These are phyloP conservation scores for Tautogolabrus adspersus DNA, from an alignment of 2,113 vertebrate genomes.

Conservation along the genomic window DNA sequence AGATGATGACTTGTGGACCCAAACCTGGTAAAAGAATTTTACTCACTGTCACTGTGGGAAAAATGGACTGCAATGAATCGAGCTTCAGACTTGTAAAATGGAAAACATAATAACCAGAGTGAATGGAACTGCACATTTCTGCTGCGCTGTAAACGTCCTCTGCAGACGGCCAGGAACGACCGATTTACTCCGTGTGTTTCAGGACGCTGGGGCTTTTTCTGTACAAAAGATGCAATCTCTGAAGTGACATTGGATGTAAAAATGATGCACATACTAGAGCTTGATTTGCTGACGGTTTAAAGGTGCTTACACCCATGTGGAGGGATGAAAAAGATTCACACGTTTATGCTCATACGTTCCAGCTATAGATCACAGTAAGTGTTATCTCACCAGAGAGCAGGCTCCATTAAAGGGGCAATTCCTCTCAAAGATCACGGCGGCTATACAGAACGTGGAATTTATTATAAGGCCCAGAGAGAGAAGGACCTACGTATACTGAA, in stretches of 20 bases:
- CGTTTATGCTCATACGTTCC: conserved; percentile 12
- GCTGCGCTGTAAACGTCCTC: conserved; percentile 26
- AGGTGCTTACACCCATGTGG: conserved; percentile 24
- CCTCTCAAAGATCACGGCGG: conserved; percentile 51
- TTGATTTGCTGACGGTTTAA: conserved; percentile 25
- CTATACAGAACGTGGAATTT: conserved; percentile 49
- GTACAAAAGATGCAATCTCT: background rate
- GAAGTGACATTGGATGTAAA: conserved; percentile 30
- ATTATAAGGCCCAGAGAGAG: conserved; percentile 2
- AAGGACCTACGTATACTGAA: conserved; percentile 40
- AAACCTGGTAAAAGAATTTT: conserved; percentile 29
- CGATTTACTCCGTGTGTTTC: conserved; percentile 47
- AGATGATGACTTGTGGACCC: conserved; percentile 41
- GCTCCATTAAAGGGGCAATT: conserved; percentile 60
- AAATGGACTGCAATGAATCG: conserved; percentile 36
- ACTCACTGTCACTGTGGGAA: conserved; percentile 8
- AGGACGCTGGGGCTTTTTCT: conserved; percentile 3
- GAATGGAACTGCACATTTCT: conserved; percentile 34
- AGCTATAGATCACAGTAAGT: conserved; percentile 58
- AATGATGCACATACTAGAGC: conserved; percentile 4
- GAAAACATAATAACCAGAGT: conserved; percentile 38
- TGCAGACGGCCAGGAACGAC: background rate
- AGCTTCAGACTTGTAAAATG: conserved; percentile 29
- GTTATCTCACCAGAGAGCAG: conserved; percentile 43
- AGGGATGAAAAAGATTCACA: conserved; percentile 37